These are phyloP conservation scores for Hylaea fasciaria DNA, from an alignment of 2,888 invertebrate genomes.

Conservation along the genomic window DNA sequence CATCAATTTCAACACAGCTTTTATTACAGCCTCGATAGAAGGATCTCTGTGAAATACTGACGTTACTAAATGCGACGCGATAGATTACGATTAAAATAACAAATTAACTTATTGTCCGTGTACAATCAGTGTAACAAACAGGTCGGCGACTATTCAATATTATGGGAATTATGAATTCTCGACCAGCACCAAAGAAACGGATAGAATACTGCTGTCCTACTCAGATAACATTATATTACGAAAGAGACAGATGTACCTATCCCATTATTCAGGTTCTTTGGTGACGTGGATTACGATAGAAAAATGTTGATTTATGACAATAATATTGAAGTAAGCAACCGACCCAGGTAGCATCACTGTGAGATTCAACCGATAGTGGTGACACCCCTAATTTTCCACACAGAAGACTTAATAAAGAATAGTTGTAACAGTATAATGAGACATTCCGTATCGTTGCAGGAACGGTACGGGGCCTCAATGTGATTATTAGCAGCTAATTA, in stretches of 20 bases:
- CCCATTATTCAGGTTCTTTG: too few relatives aligned
- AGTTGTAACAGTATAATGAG: constrained; percentile 2
- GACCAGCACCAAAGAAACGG: background rate
- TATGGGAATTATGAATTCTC: background rate
- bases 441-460: background rate
- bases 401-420: constrained; percentile 14
- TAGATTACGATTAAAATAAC: constrained; percentile 1
- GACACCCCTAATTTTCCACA: constrained; percentile 2
- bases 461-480: background rate
- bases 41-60: constrained; percentile 73
- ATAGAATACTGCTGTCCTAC: too few relatives aligned
- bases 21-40: constrained; percentile 74
- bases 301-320: background rate
- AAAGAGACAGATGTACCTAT: too few relatives aligned
- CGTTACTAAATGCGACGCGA: constrained; percentile 31
- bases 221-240: too few relatives aligned
- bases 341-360: constrained; percentile 11
- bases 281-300: background rate
- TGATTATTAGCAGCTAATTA: constrained; percentile 10
- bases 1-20: constrained; percentile 53
- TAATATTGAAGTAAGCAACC: constrained; percentile 13
- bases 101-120: constrained; percentile 12
- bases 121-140: constrained; percentile 2
- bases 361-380: constrained; percentile 25
- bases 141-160: background rate